Percentiles rank a stretch among this genome's conserved stretches.
These are phyloP conservation scores for Triops longicaudatus DNA, from an alignment of 1,140 invertebrate species.

Conservation along the genomic window DNA sequence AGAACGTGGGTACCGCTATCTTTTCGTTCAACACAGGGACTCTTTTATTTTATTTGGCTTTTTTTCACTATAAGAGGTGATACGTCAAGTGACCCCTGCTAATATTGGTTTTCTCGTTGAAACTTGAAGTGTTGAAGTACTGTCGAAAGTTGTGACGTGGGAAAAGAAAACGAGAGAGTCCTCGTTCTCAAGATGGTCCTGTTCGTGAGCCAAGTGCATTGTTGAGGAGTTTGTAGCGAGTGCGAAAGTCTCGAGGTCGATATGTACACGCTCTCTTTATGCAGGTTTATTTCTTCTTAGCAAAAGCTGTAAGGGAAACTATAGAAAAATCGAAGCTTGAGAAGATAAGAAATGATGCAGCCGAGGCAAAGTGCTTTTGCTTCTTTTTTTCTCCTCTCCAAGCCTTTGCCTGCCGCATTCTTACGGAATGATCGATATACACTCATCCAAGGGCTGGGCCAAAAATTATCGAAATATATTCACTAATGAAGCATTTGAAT, in stretches of 20 bases:
- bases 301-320: not conserved
- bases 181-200: not conserved
- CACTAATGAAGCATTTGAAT: not conserved
- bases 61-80: no score
- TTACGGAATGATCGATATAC: not conserved
- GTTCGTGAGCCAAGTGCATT: not conserved
- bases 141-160: not conserved
- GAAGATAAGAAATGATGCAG: conserved; percentile 13
- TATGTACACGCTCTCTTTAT: not conserved
- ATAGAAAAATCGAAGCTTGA: not conserved
- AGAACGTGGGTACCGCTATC: no score
- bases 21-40: no score
- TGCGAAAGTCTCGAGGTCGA: conserved; percentile 5
- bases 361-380: not conserved
- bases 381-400: not conserved
- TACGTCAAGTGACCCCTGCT: no score
- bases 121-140: not conserved
- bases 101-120: not conserved
- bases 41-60: no score
- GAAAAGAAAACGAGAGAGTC: not conserved
- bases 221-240: conserved; percentile 1
- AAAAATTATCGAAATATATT: not conserved
- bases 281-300: not conserved
- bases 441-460: not conserved
- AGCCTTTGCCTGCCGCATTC: not conserved